phyloP scores from a whole-genome alignment of 92 coral and sea anemone species.

The Muricea muricata region DNA sequence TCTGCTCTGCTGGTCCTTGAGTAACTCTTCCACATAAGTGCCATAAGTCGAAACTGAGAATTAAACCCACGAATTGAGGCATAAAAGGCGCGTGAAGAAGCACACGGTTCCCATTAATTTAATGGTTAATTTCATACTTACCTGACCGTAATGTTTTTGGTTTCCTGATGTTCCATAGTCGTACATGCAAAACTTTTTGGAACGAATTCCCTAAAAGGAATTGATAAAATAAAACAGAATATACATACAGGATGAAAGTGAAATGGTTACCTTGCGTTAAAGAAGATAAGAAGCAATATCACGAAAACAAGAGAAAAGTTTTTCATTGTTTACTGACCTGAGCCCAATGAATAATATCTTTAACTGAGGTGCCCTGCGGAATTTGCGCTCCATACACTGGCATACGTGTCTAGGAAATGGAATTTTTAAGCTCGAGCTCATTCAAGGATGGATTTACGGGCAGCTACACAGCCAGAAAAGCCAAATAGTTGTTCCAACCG shows the following conservation, averaged over 20 bases:
- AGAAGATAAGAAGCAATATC: background rate
- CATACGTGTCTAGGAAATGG: conserved; percentile 73
- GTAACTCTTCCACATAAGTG: no score
- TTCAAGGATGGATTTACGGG: no score
- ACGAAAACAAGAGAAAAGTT: background rate
- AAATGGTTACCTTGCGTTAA: no score
- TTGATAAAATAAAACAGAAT: no score
- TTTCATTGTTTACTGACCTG: conserved; percentile 67
- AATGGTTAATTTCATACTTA: background rate
- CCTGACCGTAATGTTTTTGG: conserved; percentile 79
- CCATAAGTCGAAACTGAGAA: no score
- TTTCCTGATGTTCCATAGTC: conserved; percentile 68
- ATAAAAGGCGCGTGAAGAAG: no score
- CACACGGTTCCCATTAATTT: no score
- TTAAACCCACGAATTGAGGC: no score
- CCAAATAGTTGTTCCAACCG: no score
- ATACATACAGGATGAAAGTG: no score
- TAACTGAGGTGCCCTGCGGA: conserved; percentile 88
- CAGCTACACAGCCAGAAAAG: no score
- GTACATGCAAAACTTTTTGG: conserved; percentile 79
- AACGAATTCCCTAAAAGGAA: conserved; percentile 40
- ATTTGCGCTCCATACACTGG: conserved; percentile 82
- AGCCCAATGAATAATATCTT: conserved; percentile 74
- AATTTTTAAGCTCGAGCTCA: background rate
- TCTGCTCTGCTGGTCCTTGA: no score